These are phyloP conservation scores for Agrypnia vestita DNA, from an alignment of 1,140 invertebrate genomes.

Conservation along the genomic window DNA sequence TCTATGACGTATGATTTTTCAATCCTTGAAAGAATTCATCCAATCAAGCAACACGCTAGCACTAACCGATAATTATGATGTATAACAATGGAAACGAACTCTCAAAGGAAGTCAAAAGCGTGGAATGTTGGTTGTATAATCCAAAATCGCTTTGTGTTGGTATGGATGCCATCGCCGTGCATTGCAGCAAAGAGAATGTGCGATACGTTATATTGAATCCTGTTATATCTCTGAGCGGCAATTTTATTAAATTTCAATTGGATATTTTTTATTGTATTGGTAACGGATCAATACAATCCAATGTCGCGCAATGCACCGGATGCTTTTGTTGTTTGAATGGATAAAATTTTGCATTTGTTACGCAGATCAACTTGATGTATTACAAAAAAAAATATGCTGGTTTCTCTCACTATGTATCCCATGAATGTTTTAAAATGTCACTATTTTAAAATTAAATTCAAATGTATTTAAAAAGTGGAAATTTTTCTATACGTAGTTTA, in stretches of 20 bases:
- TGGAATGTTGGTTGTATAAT: constrained; percentile 11
- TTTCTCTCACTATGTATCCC: no score
- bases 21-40: not conserved
- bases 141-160: not conserved
- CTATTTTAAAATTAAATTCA: no score
- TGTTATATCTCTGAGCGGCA: not conserved
- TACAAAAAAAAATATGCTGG: no score
- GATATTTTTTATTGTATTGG: constrained; percentile 20
- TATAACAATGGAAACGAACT: constrained; percentile 16
- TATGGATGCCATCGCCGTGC: not conserved
- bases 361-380: no score
- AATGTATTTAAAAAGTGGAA: no score
- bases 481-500: no score
- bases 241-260: constrained; percentile 34
- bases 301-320: no score
- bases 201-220: constrained; percentile 26
- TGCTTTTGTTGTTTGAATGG: no score
- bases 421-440: no score
- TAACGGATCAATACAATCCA: not conserved
- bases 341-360: no score
- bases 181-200: constrained; percentile 45
- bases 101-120: constrained; percentile 49
- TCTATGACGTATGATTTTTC: no score
- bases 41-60: not conserved
- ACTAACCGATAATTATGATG: not conserved